Evolutionary conservation across 2,888 invertebrate genomes (phyloP).

Genomic region (Xestobium rufovillosum): DNA sequence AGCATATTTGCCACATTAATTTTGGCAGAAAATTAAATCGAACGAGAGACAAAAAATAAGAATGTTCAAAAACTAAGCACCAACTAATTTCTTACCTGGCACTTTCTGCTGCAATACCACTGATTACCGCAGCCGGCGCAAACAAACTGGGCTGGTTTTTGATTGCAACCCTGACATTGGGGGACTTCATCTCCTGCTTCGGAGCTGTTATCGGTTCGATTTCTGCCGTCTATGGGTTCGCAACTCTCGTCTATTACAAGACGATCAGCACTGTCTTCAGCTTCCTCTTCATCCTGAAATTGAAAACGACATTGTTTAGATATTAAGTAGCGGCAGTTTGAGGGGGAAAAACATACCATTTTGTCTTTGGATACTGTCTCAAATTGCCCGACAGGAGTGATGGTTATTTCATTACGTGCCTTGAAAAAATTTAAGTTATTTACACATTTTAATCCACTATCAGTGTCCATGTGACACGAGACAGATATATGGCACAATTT

Average conservation of each 20-base stretch:
- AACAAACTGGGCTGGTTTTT: slow-evolving; percentile 74
- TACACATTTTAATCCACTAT: no score
- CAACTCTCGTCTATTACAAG: slow-evolving; percentile 53
- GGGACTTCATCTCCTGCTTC: slow-evolving; percentile 52
- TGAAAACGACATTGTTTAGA: no score
- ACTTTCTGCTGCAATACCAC: slow-evolving; percentile 91
- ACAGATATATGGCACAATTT: no score
- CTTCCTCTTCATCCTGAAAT: slow-evolving; percentile 47
- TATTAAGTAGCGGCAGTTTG: no score
- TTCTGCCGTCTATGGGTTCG: slow-evolving; percentile 37
- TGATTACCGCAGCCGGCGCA: slow-evolving; percentile 87
- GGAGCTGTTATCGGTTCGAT: slow-evolving; percentile 37
- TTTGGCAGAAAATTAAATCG: slow-evolving; percentile 7
- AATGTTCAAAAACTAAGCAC: slow-evolving; percentile 5
- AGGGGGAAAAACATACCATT: no score
- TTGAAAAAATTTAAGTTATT: slow-evolving; percentile 34
- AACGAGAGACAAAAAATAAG: neutral
- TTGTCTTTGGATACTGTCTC: slow-evolving; percentile 24
- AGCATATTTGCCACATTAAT: no score
- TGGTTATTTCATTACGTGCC: slow-evolving; percentile 55
- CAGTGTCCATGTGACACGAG: no score
- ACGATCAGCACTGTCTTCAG: slow-evolving; percentile 57
- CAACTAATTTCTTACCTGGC: slow-evolving; percentile 60
- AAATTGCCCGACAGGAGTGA: slow-evolving; percentile 49
- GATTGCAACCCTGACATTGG: slow-evolving; percentile 79